These are phyloP conservation scores for Tinamus major DNA, from an alignment of 2,797 vertebrate species.

Conservation along the genomic window DNA sequence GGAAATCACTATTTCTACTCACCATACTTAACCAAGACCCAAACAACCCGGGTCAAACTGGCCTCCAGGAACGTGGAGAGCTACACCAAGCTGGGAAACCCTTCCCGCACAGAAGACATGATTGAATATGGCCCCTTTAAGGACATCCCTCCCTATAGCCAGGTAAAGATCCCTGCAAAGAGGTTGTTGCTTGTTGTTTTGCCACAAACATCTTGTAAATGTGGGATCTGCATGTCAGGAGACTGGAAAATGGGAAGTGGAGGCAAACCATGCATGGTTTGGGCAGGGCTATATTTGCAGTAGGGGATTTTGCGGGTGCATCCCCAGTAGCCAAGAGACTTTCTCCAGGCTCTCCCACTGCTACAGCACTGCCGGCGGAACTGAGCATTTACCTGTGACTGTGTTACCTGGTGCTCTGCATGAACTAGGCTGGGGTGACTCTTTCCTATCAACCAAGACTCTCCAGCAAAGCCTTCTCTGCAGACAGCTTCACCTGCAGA, in stretches of 20 bases:
- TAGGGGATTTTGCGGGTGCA: neutral
- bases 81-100: constrained; percentile 95
- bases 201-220: neutral
- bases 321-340: too few relatives aligned
- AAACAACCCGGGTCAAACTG: constrained; percentile 91
- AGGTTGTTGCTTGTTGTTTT: neutral
- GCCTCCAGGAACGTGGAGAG: constrained; percentile 94
- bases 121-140: constrained; percentile 96
- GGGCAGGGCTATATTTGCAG: neutral
- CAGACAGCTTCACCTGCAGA: neutral
- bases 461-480: neutral
- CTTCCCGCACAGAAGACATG: constrained; percentile 89
- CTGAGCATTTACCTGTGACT: fast-evolving
- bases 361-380: fast-evolving
- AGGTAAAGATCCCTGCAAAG: constrained; percentile 79
- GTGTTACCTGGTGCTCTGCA: neutral
- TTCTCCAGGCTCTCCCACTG: fast-evolving
- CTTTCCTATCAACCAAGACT: neutral
- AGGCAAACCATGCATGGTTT: neutral
- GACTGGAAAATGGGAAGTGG: neutral
- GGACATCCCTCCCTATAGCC: constrained; percentile 89
- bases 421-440: neutral
- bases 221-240: fast-evolving
- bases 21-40: constrained; percentile 90
- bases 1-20: constrained; percentile 98